Evolutionary conservation across 2,888 invertebrate species (phyloP).

Genomic region (Hemithea aestivaria): DNA sequence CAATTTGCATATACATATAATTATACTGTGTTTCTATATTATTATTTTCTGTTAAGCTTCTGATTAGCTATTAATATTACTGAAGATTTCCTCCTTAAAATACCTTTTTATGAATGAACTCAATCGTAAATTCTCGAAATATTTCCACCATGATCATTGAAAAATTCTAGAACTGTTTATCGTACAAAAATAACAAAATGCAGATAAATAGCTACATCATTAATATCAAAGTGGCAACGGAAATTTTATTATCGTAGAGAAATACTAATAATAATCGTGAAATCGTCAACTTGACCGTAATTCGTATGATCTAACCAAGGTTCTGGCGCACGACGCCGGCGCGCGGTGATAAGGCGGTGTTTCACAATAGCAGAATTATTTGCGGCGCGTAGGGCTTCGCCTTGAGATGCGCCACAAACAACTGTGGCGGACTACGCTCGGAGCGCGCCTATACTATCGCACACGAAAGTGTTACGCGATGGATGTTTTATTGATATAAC

Average conservation of each 20-base stretch:
- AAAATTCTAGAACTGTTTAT: background rate
- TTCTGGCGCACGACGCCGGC: conserved; percentile 30
- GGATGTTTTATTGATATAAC: background rate
- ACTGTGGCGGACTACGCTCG: conserved; percentile 65
- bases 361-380: conserved; percentile 79
- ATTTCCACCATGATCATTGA: no score
- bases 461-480: conserved; percentile 44
- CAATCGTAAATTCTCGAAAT: no score
- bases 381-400: conserved; percentile 68
- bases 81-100: no score
- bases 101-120: no score
- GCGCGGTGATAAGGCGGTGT: conserved; percentile 64
- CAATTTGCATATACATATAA: no score
- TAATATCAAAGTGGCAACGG: conserved; percentile 32
- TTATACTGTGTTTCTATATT: no score
- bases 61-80: no score
- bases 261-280: conserved; percentile 57
- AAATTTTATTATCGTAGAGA: conserved; percentile 58
- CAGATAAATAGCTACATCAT: conserved; percentile 22
- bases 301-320: conserved; percentile 75
- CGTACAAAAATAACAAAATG: conserved; percentile 10
- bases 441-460: conserved; percentile 49
- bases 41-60: no score
- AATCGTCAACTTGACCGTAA: conserved; percentile 79
- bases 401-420: conserved; percentile 77